Percentiles rank a stretch among this genome's conserved stretches.
Evolutionary conservation across 1,140 invertebrate species (phyloP).

Genomic region (Antheraea mylitta): DNA sequence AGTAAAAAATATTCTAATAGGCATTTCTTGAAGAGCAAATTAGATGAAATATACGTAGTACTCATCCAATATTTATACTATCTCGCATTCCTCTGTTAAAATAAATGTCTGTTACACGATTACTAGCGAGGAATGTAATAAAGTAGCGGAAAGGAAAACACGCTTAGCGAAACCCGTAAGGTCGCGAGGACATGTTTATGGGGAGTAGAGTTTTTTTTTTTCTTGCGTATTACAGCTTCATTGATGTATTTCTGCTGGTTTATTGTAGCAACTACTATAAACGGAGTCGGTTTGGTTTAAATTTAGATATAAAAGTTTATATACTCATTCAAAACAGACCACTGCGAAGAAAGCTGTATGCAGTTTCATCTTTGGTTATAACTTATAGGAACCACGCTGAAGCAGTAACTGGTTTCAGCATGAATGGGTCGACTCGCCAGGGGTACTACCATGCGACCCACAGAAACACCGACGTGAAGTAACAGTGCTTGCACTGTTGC

Average conservation of each 20-base stretch:
- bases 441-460: too few relatives aligned
- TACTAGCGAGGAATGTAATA: neutral
- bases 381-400: too few relatives aligned
- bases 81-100: neutral
- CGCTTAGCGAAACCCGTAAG: neutral
- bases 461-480: too few relatives aligned
- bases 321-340: too few relatives aligned
- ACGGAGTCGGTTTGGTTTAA: too few relatives aligned
- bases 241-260: neutral
- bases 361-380: too few relatives aligned
- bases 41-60: neutral
- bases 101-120: neutral
- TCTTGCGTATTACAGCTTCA: neutral
- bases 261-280: neutral
- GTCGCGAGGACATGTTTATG: slow-evolving; percentile 1
- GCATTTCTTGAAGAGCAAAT: too few relatives aligned
- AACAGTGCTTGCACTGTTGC: too few relatives aligned
- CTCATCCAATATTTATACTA: neutral
- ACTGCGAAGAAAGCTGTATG: too few relatives aligned
- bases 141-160: slow-evolving; percentile 1
- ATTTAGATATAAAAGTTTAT: neutral
- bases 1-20: too few relatives aligned
- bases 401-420: too few relatives aligned
- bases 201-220: neutral
- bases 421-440: too few relatives aligned